Evolutionary conservation across 2,797 vertebrate genomes (phyloP), one percentile per base, ranked within the genome.

Genomic region (Molossus molossus): DNA sequence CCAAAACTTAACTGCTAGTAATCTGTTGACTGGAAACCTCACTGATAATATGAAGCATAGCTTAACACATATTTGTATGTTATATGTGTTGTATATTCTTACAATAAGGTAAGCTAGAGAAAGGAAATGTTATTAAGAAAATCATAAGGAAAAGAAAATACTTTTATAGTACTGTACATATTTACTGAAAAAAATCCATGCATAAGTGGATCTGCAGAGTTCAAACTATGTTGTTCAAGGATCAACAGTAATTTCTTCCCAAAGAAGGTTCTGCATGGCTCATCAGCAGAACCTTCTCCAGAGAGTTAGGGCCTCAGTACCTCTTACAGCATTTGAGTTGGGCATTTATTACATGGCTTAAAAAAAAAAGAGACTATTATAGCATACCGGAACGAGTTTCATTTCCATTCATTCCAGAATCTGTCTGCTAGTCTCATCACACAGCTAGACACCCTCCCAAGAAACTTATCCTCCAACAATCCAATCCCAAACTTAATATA

Each of bases 391-490:
- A 75, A 77, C 79, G 20, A 93, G 17, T 8, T 92, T 85, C 69
- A 88, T 86, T 94, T 94, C 48, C 25, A 55, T 81, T 13, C 29
- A 84, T 85, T 70, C 69, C 67, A 91, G 58, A 90, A 76, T 95
- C 18, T 75, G 72, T 87, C 84, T 97, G 75, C 58, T 84, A 67
- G 70, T 92, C 77, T 79, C n/a, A 85, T 73, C 69, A 79, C n/a
- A 83, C 4, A 87, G 37, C 33, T 75, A 93, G 84, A 94, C 14
- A 88, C 5, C 50, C 37, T 90, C 12, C 57, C 37, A 85, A 77
- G 77, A 94, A 93, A 27, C n/a, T 85, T 90, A 80, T 85, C 64
- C 18, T 67, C 50, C n/a, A 92, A 37, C 88, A 85, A 94, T 92
- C 72, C 53, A 95, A 29, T 48, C 53, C 53, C 50, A 76, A 81